phyloP scores from a whole-genome alignment of 2,113 vertebrate genomes.

The Haplochromis burtoni region DNA sequence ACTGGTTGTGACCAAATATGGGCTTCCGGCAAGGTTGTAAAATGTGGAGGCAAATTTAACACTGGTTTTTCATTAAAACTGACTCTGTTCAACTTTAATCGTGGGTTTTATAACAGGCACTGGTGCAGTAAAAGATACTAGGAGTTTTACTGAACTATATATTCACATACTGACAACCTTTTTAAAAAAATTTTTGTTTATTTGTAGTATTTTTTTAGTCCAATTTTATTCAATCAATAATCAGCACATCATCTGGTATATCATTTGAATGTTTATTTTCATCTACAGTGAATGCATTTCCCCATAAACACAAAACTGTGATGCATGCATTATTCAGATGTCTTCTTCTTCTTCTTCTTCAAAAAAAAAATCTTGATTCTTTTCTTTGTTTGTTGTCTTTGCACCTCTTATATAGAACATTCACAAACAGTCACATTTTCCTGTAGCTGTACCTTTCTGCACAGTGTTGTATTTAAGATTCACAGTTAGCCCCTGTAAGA shows the following conservation, averaged over 20 bases:
- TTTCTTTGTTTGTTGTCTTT: background rate
- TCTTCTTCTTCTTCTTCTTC: background rate
- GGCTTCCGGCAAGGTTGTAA: background rate
- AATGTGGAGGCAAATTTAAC: background rate
- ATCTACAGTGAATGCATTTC: background rate
- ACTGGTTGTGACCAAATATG: conserved; percentile 27
- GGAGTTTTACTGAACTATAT: background rate
- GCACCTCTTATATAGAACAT: background rate
- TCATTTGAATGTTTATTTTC: background rate
- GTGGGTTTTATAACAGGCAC: background rate
- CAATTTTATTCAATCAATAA: background rate
- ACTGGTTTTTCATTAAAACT: background rate
- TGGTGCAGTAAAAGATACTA: background rate
- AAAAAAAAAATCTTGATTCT: background rate
- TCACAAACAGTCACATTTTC: background rate
- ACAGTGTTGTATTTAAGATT: background rate
- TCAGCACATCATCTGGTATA: background rate
- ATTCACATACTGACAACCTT: background rate
- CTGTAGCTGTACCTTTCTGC: background rate
- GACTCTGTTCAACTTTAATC: background rate
- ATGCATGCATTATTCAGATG: background rate
- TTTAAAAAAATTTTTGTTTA: background rate
- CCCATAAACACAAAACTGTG: background rate
- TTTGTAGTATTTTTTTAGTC: background rate
- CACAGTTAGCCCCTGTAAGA: background rate